Percentiles rank a stretch among this genome's conserved stretches.
These are phyloP conservation scores for Rhea americana DNA, from an alignment of 2,113 vertebrate genomes.

Conservation along the genomic window DNA sequence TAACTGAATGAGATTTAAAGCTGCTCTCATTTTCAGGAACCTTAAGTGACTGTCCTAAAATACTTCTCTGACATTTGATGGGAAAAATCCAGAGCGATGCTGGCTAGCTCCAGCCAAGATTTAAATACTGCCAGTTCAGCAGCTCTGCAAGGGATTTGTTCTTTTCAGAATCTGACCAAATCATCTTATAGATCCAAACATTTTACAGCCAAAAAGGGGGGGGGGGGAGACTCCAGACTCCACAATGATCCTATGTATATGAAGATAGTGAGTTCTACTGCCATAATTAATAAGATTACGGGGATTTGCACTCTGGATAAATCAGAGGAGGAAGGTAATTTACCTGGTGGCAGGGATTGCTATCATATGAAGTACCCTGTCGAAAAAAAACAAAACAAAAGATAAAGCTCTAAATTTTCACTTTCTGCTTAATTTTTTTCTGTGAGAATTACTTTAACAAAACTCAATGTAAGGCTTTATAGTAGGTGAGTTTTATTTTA, in stretches of 20 bases:
- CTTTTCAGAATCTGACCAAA: not conserved
- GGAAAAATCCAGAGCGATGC: not conserved
- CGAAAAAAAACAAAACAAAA: not conserved
- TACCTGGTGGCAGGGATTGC: conserved; percentile 68
- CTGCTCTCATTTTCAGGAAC: not conserved
- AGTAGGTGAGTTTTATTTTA: not conserved
- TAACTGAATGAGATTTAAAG: not conserved
- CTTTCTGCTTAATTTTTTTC: not conserved
- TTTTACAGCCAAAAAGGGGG: not conserved
- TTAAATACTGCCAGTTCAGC: not conserved
- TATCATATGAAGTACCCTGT: conserved; percentile 58
- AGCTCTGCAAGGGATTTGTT: not conserved
- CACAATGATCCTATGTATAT: not conserved
- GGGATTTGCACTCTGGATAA: not conserved
- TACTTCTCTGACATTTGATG: not conserved
- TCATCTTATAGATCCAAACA: not conserved
- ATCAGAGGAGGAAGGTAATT: not conserved
- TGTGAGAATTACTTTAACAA: not conserved
- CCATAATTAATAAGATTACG: not conserved
- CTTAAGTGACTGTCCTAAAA: not conserved
- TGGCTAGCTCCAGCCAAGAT: not conserved
- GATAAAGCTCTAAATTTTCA: not conserved
- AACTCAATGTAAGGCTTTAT: not conserved
- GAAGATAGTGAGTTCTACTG: not conserved
- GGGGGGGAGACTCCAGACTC: not conserved